Evolutionary conservation across 2,113 vertebrate species (phyloP).

Genomic region (Anhinga anhinga): DNA sequence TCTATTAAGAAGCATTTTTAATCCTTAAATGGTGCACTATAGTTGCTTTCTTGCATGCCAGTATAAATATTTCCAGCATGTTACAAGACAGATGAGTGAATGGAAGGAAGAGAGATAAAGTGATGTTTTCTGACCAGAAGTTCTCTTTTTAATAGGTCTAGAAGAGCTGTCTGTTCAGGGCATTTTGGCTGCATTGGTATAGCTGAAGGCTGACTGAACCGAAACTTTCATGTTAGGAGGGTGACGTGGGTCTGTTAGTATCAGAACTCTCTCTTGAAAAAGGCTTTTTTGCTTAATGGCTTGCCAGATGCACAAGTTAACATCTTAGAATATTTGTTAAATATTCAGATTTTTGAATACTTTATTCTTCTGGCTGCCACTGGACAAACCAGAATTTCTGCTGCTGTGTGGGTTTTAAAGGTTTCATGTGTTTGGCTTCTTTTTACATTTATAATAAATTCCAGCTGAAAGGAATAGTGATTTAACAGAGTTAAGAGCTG

Average conservation of each 20-base stretch:
- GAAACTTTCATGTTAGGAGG: not conserved
- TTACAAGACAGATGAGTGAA: not conserved
- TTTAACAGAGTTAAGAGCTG: not conserved
- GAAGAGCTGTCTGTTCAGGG: not conserved
- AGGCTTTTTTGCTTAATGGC: not conserved
- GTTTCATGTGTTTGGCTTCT: not conserved
- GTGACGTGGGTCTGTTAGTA: not conserved
- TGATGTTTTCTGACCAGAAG: not conserved
- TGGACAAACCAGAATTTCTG: not conserved
- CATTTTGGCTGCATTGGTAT: not conserved
- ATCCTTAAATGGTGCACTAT: slow-evolving; percentile 17
- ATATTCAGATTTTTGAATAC: not conserved
- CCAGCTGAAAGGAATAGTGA: not conserved
- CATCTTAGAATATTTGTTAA: not conserved
- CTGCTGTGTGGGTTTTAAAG: not conserved
- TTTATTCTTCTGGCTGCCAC: not conserved
- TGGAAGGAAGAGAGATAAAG: not conserved
- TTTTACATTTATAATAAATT: not conserved
- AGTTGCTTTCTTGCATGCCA: not conserved
- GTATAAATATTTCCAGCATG: not conserved
- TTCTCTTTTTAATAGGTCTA: not conserved
- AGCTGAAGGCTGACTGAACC: not conserved
- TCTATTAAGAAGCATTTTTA: slow-evolving; percentile 20
- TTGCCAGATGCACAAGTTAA: not conserved
- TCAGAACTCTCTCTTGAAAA: not conserved